phyloP scores from a whole-genome alignment of 2,113 vertebrate species.

The Columba janthina region DNA sequence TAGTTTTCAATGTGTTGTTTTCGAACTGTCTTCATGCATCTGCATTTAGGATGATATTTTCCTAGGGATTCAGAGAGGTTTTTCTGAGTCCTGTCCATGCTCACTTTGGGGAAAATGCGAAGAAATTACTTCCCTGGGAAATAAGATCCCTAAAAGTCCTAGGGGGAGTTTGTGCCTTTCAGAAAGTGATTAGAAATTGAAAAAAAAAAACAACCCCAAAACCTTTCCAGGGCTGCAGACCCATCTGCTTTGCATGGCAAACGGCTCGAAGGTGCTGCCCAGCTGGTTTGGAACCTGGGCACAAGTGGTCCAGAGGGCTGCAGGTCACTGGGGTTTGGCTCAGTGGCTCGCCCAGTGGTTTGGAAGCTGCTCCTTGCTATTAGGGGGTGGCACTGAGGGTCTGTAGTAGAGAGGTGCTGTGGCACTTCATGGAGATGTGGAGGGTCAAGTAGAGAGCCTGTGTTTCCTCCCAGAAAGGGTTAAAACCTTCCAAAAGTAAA shows the following conservation, averaged over 20 bases:
- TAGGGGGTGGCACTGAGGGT: neutral
- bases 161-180: neutral
- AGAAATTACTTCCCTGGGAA: slow-evolving; percentile 19
- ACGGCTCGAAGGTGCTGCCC: neutral
- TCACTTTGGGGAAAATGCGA: neutral
- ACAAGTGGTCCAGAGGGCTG: neutral
- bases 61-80: neutral
- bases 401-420: neutral
- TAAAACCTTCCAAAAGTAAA: neutral
- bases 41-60: slow-evolving; percentile 10
- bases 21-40: neutral
- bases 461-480: neutral
- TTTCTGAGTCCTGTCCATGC: neutral
- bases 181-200: neutral
- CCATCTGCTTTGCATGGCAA: neutral
- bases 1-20: slow-evolving; percentile 52
- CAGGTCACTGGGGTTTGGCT: neutral
- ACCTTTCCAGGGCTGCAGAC: neutral
- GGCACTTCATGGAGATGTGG: neutral
- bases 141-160: neutral
- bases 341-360: rapidly evolving
- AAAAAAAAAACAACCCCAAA: neutral
- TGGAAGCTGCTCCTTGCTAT: neutral
- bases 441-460: neutral
- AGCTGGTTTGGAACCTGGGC: neutral